phyloP scores from a whole-genome alignment of 30 jellyfish, hydroid and myxozoan genomes.

The Mastigias papua region DNA sequence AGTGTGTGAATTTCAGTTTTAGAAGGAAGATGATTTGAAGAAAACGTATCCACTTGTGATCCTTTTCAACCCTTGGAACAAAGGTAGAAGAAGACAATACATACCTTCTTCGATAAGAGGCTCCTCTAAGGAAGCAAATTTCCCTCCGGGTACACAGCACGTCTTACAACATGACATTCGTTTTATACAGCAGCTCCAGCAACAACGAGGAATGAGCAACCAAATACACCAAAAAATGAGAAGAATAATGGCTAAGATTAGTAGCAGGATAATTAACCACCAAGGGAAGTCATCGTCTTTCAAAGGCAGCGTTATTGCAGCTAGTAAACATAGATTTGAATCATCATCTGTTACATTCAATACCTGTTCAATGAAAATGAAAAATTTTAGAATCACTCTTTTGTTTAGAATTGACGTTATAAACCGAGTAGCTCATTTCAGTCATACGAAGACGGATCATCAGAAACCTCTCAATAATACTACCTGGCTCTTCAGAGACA shows the following conservation, averaged over 20 bases:
- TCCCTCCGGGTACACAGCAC: slow-evolving; percentile 85
- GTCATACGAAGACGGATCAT: no score
- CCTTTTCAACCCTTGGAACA: background rate
- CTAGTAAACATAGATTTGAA: slow-evolving; percentile 45
- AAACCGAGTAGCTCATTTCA: no score
- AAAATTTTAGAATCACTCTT: no score
- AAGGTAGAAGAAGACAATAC: no score
- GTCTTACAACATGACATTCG: slow-evolving; percentile 56
- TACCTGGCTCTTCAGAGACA: no score
- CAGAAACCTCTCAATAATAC: no score
- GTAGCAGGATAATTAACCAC: slow-evolving; percentile 83
- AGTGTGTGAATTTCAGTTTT: no score
- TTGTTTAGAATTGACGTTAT: no score
- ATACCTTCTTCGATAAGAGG: slow-evolving; percentile 21
- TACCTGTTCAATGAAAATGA: background rate
- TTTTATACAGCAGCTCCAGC: slow-evolving; percentile 79
- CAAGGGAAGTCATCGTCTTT: slow-evolving; percentile 59
- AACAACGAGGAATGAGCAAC: slow-evolving; percentile 88
- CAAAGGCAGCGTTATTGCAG: slow-evolving; percentile 16
- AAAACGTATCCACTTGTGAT: background rate
- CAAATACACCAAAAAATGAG: slow-evolving; percentile 82
- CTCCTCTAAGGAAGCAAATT: slow-evolving; percentile 75
- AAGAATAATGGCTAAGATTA: slow-evolving; percentile 69
- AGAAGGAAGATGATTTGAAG: no score
- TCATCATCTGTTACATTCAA: slow-evolving; percentile 32